Evolutionary conservation across 1,140 invertebrate species (phyloP).

Genomic region (Diploscapter pachys): DNA sequence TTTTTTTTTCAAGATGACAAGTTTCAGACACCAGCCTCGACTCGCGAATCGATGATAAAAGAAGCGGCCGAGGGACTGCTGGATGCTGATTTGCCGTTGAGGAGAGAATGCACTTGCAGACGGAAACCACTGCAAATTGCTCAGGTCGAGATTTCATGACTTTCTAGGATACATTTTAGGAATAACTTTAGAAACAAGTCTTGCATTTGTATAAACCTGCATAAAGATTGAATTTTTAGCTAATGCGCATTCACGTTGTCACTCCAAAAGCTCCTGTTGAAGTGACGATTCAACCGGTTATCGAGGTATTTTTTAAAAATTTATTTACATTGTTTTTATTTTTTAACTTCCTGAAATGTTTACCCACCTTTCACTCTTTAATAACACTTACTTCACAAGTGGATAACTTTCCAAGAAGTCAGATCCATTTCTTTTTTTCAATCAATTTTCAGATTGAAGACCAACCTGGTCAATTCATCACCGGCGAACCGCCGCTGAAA

Average conservation of each 20-base stretch:
- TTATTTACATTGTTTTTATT: too few species aligned
- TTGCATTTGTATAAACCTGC: too few species aligned
- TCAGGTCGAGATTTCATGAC: slow-evolving; percentile 57
- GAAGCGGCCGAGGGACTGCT: slow-evolving; percentile 21
- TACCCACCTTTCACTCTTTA: too few species aligned
- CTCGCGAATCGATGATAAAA: slow-evolving; percentile 1
- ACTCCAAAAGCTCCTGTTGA: slow-evolving; percentile 84
- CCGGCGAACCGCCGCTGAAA: slow-evolving; percentile 43
- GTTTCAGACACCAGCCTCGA: background rate
- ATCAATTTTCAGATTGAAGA: slow-evolving; percentile 16
- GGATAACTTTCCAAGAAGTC: too few species aligned
- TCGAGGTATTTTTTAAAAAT: too few species aligned
- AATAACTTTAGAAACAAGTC: too few species aligned
- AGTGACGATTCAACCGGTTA: slow-evolving; percentile 63
- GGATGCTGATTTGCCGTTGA: slow-evolving; percentile 45
- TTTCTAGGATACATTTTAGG: too few species aligned
- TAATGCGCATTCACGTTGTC: slow-evolving; percentile 88
- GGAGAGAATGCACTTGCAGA: slow-evolving; percentile 63
- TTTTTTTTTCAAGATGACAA: too few species aligned
- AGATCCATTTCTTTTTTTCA: too few species aligned
- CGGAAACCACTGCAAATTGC: slow-evolving; percentile 15
- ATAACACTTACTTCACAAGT: too few species aligned
- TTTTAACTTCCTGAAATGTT: too few species aligned
- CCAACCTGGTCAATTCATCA: slow-evolving; percentile 39
- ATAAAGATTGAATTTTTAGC: slow-evolving; percentile 27